phyloP scores from a whole-genome alignment of 2,113 vertebrate genomes.

The Phaethornis superciliosus region DNA sequence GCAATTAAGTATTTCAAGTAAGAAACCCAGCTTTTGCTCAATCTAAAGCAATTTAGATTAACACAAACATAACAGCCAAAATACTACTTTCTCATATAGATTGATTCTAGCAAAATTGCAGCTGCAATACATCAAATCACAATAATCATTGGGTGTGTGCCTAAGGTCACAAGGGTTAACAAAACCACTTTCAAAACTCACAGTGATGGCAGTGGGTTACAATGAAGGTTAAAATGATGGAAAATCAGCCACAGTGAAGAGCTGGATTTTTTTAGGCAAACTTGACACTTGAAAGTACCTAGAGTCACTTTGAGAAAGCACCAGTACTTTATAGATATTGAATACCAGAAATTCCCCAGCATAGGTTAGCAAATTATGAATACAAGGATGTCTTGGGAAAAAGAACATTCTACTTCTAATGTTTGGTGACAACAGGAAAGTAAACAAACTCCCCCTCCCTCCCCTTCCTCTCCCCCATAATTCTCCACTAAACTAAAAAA shows the following conservation, averaged over 20 bases:
- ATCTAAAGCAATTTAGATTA: slow-evolving; percentile 15
- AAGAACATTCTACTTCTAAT: not conserved
- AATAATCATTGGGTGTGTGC: not conserved
- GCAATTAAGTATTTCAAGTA: slow-evolving; percentile 26
- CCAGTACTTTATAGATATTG: not conserved
- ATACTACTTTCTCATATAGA: not conserved
- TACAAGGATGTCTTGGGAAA: not conserved
- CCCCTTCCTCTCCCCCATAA: too few relatives aligned
- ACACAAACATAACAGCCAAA: slow-evolving; percentile 23
- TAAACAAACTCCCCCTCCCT: not conserved
- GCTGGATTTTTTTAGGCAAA: not conserved
- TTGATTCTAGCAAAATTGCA: not conserved
- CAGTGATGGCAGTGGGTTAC: not conserved
- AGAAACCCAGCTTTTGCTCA: not conserved
- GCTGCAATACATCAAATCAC: not conserved
- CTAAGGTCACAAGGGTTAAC: not conserved
- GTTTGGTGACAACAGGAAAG: not conserved
- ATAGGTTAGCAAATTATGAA: not conserved
- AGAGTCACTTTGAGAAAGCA: not conserved
- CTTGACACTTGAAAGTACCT: not conserved
- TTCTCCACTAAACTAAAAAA: not conserved
- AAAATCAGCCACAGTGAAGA: not conserved
- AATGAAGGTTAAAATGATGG: not conserved
- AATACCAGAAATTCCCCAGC: not conserved
- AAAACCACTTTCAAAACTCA: slow-evolving; percentile 9